Percentiles rank a stretch among this genome's conserved stretches.
phyloP scores from a whole-genome alignment of 2,113 vertebrate species.

The Elaphurus davidianus region DNA sequence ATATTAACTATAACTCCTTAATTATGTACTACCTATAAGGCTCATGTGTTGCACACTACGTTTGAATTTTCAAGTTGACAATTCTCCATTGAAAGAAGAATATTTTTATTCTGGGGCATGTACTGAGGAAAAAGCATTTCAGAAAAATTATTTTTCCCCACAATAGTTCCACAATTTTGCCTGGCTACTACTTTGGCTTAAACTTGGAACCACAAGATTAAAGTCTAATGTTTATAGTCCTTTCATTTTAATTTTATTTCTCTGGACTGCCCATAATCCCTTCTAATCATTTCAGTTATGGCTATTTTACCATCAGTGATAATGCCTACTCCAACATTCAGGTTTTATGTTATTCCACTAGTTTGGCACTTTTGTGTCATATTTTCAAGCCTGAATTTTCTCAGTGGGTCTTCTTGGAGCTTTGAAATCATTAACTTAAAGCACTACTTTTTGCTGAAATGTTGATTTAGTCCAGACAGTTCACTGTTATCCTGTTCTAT shows the following conservation, averaged over 20 bases:
- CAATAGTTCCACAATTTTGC: slow-evolving; percentile 42
- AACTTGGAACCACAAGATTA: slow-evolving; percentile 44
- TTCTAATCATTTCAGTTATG: slow-evolving; percentile 46
- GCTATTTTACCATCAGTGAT: slow-evolving; percentile 29
- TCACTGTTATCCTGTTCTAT: neutral
- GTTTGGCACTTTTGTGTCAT: neutral
- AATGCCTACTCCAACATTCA: neutral
- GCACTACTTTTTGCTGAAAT: neutral
- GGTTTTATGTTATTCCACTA: neutral
- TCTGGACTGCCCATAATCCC: slow-evolving; percentile 39
- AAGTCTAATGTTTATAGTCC: slow-evolving; percentile 48
- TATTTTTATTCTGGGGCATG: slow-evolving; percentile 6
- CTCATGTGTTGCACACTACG: neutral
- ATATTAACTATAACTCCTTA: neutral
- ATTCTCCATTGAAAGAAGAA: neutral
- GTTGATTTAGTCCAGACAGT: neutral
- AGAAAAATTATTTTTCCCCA: slow-evolving; percentile 47
- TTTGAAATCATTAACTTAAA: neutral
- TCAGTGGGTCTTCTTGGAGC: neutral
- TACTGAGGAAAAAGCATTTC: slow-evolving; percentile 46
- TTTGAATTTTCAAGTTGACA: neutral
- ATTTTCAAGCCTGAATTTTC: neutral
- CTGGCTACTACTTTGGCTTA: slow-evolving; percentile 51
- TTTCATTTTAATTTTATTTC: slow-evolving; percentile 61
- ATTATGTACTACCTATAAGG: neutral